Evolutionary conservation across 1,140 invertebrate species (phyloP).

Genomic region (Drosophila hydei): DNA sequence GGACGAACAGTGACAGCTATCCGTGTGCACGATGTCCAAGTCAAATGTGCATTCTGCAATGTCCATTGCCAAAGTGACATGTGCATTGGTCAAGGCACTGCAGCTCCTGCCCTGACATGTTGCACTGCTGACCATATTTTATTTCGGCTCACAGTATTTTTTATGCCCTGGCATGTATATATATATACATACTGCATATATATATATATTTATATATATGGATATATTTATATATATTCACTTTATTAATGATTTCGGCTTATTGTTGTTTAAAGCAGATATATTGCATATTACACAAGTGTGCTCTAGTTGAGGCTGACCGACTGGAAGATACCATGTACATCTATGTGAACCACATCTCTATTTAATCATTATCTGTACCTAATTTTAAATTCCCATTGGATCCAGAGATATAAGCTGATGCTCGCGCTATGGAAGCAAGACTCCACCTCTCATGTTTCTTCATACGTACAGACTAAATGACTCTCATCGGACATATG

Average conservation of each 20-base stretch:
- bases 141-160: conserved; percentile 45
- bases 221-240: background rate
- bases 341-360: too few species aligned
- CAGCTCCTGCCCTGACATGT: conserved; percentile 45
- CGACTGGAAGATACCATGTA: too few species aligned
- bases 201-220: background rate
- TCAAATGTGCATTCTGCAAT: conserved; percentile 26
- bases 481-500: too few species aligned
- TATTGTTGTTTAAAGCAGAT: conserved; percentile 3
- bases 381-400: too few species aligned
- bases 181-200: too few species aligned
- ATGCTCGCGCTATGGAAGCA: too few species aligned
- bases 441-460: too few species aligned
- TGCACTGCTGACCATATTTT: conserved; percentile 70
- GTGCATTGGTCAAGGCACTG: conserved; percentile 23
- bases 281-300: background rate
- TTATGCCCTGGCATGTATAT: conserved; percentile 5
- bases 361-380: too few species aligned
- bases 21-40: conserved; percentile 28
- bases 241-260: conserved; percentile 51
- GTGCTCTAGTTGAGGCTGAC: background rate
- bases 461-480: too few species aligned
- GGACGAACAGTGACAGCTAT: conserved; percentile 30
- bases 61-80: conserved; percentile 28
- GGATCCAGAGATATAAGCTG: too few species aligned